phyloP scores from a whole-genome alignment of 1,140 invertebrate genomes.

The Anastrepha ludens region DNA sequence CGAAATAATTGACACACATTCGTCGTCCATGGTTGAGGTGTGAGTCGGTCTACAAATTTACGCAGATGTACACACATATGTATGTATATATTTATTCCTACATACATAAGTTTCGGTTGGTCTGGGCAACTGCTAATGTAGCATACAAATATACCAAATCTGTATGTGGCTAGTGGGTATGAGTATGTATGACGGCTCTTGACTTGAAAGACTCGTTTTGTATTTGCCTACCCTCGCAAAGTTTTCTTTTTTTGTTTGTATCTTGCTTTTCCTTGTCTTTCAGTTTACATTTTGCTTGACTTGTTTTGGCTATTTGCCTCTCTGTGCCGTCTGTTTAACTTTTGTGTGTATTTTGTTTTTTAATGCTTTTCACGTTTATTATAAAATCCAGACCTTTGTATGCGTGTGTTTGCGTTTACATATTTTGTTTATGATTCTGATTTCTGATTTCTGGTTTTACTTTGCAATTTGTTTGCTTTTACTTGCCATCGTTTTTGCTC shows the following conservation, averaged over 20 bases:
- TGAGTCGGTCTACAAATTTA: neutral
- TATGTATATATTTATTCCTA: neutral
- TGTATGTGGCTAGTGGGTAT: neutral
- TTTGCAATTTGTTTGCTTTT: constrained; percentile 20
- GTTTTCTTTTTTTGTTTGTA: neutral
- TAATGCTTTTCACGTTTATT: neutral
- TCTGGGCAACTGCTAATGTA: neutral
- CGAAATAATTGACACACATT: constrained; percentile 51
- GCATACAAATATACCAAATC: neutral
- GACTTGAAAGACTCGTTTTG: constrained; percentile 49
- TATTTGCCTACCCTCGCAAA: constrained; percentile 4
- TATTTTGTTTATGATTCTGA: constrained; percentile 17
- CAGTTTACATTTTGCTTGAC: constrained; percentile 30
- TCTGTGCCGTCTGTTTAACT: neutral
- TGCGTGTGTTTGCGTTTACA: constrained; percentile 8
- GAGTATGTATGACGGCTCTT: neutral
- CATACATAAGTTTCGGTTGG: neutral
- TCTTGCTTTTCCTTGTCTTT: neutral
- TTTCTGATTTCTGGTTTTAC: neutral
- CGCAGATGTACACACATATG: neutral
- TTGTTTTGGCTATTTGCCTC: constrained; percentile 2
- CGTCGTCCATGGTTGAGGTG: neutral
- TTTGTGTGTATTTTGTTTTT: neutral
- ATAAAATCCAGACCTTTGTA: neutral
- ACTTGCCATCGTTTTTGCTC: neutral